Percentiles rank a stretch among this genome's conserved stretches.
Evolutionary conservation across 2,797 vertebrate species (phyloP).

Genomic region (Eulemur rubriventer): DNA sequence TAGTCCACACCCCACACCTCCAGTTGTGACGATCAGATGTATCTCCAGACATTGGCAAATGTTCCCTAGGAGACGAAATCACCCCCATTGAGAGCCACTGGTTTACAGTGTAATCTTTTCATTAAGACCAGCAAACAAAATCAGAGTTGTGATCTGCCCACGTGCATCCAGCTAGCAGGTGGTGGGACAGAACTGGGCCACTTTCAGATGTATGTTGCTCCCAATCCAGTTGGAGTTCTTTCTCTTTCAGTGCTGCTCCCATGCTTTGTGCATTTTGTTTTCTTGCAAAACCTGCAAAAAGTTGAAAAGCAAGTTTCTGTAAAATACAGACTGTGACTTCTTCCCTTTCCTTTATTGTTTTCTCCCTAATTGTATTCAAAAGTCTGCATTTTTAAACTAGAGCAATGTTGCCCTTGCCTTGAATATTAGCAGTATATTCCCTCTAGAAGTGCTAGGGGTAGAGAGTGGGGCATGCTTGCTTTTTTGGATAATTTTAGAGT

Average conservation of each 20-base stretch:
- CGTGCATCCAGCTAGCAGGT: accelerated
- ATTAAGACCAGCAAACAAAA: background rate
- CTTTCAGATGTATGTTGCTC: accelerated
- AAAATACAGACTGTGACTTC: accelerated
- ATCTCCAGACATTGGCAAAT: background rate
- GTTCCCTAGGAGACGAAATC: background rate
- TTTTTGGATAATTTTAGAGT: accelerated
- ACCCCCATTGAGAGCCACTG: accelerated
- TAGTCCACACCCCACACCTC: too few species aligned
- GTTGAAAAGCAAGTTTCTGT: accelerated
- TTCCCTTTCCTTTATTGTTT: background rate
- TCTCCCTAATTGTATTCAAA: background rate
- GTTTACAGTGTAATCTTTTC: background rate
- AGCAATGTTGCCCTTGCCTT: accelerated
- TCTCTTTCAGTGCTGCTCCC: accelerated
- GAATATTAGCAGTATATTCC: accelerated
- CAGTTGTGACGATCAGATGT: accelerated
- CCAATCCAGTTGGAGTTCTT: accelerated
- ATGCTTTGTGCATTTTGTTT: accelerated
- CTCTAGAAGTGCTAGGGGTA: accelerated
- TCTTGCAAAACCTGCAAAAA: background rate
- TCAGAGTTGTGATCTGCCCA: background rate
- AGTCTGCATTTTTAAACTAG: background rate
- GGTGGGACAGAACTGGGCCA: accelerated
- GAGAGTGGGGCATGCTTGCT: accelerated